phyloP scores from a whole-genome alignment of 2,113 vertebrate genomes.

The Megalops atlanticus region DNA sequence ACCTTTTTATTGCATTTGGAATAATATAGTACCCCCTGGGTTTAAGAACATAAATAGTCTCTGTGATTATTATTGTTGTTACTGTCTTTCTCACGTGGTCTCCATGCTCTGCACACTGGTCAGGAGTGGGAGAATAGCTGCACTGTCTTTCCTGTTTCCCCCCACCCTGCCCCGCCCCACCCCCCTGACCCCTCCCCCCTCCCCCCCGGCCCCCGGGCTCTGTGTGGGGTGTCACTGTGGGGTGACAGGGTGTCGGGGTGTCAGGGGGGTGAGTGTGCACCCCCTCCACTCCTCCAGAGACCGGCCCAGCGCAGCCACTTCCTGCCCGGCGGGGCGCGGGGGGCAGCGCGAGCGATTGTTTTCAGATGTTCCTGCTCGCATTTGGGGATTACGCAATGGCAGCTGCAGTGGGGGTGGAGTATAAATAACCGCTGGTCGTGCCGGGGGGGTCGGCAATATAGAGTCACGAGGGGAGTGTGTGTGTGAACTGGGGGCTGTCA shows the following conservation, averaged over 20 bases:
- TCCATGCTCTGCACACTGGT: not conserved
- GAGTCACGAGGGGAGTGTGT: not conserved
- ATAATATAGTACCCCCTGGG: too few relatives aligned
- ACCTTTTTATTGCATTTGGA: too few relatives aligned
- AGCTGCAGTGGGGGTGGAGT: slow-evolving; percentile 56
- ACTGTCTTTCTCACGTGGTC: too few relatives aligned
- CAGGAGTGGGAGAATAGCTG: not conserved
- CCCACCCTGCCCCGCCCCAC: too few relatives aligned
- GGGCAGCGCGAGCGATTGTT: slow-evolving; percentile 38
- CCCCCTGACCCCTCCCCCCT: too few relatives aligned
- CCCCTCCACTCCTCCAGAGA: not conserved
- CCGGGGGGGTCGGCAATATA: slow-evolving; percentile 34
- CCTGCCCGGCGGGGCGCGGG: slow-evolving; percentile 20
- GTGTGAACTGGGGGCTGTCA: slow-evolving; percentile 1
- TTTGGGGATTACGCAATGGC: slow-evolving; percentile 48
- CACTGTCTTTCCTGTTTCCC: too few relatives aligned
- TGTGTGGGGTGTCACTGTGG: not conserved
- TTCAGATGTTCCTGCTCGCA: slow-evolving; percentile 46
- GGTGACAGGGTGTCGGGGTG: not conserved
- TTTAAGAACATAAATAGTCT: too few relatives aligned
- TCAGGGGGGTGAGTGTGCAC: not conserved
- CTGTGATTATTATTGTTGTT: not conserved
- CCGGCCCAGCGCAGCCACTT: slow-evolving; percentile 19
- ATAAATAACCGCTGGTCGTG: slow-evolving; percentile 37
- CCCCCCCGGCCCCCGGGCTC: not conserved